These are phyloP conservation scores for Lutraria lutraria DNA, from an alignment of 2,888 invertebrate genomes.

Conservation along the genomic window DNA sequence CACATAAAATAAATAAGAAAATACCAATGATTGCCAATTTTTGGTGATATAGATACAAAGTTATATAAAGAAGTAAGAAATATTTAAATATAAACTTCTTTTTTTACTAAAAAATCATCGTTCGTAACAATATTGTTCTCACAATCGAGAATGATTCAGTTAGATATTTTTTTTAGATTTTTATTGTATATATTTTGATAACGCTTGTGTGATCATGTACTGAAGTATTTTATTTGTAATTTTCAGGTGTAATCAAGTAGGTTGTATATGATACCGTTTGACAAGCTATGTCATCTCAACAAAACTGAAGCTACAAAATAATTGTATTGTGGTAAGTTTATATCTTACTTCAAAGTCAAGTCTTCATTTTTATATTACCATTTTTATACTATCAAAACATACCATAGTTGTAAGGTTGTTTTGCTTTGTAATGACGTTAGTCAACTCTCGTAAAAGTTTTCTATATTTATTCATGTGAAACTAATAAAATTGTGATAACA, in stretches of 20 bases:
- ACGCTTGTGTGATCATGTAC: not conserved
- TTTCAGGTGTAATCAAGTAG: constrained; percentile 17
- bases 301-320: constrained; percentile 5
- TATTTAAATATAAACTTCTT: too few species aligned
- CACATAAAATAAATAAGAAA: not conserved
- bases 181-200: not conserved
- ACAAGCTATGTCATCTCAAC: not conserved
- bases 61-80: too few species aligned
- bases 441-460: not conserved
- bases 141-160: too few species aligned
- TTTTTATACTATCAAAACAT: not conserved
- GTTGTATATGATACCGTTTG: not conserved
- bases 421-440: not conserved
- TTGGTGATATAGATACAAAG: too few species aligned
- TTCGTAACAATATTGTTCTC: too few species aligned
- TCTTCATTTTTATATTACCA: not conserved
- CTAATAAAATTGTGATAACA: not conserved
- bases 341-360: constrained; percentile 8
- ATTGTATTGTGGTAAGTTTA: not conserved
- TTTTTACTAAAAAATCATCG: too few species aligned
- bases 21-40: too few species aligned
- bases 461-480: not conserved
- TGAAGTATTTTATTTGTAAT: not conserved
- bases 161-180: not conserved
- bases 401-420: not conserved